phyloP scores from a whole-genome alignment of 2,797 vertebrate species.

The Ataeniobius toweri region DNA sequence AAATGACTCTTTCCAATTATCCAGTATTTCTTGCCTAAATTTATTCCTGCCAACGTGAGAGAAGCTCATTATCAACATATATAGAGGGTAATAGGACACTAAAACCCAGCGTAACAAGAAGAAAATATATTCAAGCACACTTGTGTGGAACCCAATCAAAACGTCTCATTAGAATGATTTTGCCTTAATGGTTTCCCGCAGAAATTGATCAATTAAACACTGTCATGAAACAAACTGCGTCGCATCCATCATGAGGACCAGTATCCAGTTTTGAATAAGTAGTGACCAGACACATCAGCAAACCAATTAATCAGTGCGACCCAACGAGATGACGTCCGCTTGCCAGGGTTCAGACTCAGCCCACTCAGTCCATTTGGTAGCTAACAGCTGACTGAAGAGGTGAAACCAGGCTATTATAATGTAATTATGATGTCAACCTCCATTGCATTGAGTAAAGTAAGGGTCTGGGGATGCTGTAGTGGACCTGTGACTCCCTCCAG shows the following conservation, averaged over 20 bases:
- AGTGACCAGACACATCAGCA: conserved; percentile 48
- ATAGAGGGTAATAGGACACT: conserved; percentile 50
- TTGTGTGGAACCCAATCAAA: conserved; percentile 68
- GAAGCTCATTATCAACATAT: conserved; percentile 58
- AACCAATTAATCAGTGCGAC: conserved; percentile 62
- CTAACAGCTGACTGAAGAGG: conserved; percentile 48
- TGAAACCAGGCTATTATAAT: conserved; percentile 30
- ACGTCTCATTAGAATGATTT: conserved; percentile 70
- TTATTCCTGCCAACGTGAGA: conserved; percentile 18
- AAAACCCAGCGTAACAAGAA: conserved; percentile 48
- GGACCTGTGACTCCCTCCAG: conserved; percentile 17
- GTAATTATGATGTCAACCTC: conserved; percentile 56
- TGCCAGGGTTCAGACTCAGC: conserved; percentile 28
- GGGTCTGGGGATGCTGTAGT: not conserved
- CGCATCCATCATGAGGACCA: conserved; percentile 59
- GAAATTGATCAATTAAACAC: conserved; percentile 70
- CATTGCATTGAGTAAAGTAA: conserved; percentile 16
- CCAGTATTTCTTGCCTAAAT: conserved; percentile 19
- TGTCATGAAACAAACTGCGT: conserved; percentile 63
- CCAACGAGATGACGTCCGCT: conserved; percentile 45
- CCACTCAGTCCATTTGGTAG: conserved; percentile 41
- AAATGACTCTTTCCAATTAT: conserved; percentile 30
- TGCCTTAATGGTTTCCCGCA: conserved; percentile 59
- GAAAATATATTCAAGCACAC: conserved; percentile 50
- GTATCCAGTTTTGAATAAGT: conserved; percentile 53